Evolutionary conservation across 1,140 invertebrate genomes (phyloP), one percentile per base, ranked within the genome.

Genomic region (Uloborus diversus): DNA sequence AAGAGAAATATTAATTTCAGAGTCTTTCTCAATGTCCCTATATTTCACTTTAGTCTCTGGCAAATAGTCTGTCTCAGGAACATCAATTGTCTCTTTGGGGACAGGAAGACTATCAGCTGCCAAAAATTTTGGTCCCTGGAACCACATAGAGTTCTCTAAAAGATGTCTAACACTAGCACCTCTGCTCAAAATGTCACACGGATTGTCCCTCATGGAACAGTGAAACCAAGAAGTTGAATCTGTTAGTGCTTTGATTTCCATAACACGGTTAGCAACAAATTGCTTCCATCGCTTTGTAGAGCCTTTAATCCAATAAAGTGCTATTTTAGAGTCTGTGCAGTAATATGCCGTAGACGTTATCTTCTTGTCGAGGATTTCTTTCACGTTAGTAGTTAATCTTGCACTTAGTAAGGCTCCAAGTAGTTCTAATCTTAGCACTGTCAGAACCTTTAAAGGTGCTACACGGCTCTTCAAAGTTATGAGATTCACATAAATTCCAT

Each of bases 341-440:
- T 35, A 17, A 56, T 33, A 66, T 27, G 7, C n/a, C 11, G 49
- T 7, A 25, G 25, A 47, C 2, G 35, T 9, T 4, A 9, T 42
- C 49, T 66, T 66, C 3, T 27, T 23, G 28, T 66, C 27, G 11
- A 70, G 3, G 1, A 56, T 56, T 23, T 28, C 33, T 23, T 33
- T 70, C 30, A 70, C 30, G 20, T 27, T 33, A 13, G 9, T 23
- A 9, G 11, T 53, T 13, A 70, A 35, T 4, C 49, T 25, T 20
- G 66, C 66, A 4, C 27, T 13, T 13, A 70, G 3, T 56, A 70
- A 20, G 33, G 27, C 66, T 35, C 47, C 66, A 4, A 70, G 27
- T 13, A 70, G n/a, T 70, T 56, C 66, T n/a, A 70, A 33, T 70
- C 66, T 33, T 30, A 49, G 66, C 30, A 70, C 9, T 14, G 35